Evolutionary conservation across 2,888 invertebrate genomes (phyloP).

Genomic region (Phaedon cochleariae): DNA sequence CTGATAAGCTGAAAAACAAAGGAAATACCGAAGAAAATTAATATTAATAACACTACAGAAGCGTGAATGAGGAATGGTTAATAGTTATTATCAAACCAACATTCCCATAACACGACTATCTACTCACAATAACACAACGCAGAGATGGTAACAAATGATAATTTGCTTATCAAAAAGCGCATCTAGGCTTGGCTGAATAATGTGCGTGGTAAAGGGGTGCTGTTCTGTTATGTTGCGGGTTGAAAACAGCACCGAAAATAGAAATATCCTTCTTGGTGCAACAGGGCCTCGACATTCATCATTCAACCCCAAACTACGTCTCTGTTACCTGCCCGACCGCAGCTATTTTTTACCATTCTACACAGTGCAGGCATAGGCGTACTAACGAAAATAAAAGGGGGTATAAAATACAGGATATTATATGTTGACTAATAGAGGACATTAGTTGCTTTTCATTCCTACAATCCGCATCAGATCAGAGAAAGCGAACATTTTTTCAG

Average conservation of each 20-base stretch:
- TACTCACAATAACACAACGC: not conserved
- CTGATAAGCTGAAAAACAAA: not conserved
- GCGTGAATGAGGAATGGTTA: not conserved
- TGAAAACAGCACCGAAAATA: not conserved
- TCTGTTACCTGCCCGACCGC: not conserved
- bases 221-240: not conserved
- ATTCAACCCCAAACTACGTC: not conserved
- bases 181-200: not conserved
- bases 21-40: not conserved
- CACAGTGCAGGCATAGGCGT: not conserved
- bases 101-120: not conserved
- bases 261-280: not conserved
- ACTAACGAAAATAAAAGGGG: not conserved
- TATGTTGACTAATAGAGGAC: slow-evolving; percentile 5
- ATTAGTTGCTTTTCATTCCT: no score
- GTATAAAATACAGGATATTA: no score
- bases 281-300: not conserved
- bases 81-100: not conserved
- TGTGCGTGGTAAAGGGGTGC: slow-evolving; percentile 1
- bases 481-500: no score
- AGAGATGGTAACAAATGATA: not conserved
- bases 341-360: not conserved
- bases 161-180: slow-evolving; percentile 1
- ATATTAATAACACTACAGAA: not conserved
- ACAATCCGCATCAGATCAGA: no score